phyloP scores from a whole-genome alignment of 2,888 invertebrate genomes.

The Ellobium chinense region DNA sequence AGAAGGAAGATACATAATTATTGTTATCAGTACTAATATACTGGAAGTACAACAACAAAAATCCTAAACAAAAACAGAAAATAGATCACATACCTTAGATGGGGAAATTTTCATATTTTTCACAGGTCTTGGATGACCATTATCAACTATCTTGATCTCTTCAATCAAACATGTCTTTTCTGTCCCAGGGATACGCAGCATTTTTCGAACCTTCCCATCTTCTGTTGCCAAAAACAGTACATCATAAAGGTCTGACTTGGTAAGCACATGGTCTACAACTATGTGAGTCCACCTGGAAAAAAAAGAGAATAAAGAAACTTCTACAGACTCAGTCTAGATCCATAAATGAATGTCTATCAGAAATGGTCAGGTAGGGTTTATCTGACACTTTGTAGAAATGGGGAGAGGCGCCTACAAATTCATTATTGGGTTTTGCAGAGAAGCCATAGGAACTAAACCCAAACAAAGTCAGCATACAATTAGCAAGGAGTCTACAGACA shows the following conservation, averaged over 20 bases:
- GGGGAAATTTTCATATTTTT: slow-evolving; percentile 88
- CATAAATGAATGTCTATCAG: too few relatives aligned
- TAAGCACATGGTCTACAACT: slow-evolving; percentile 89
- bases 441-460: too few relatives aligned
- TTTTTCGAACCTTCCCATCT: slow-evolving; percentile 88
- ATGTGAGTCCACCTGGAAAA: slow-evolving; percentile 80
- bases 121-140: slow-evolving; percentile 82
- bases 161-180: slow-evolving; percentile 89
- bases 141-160: slow-evolving; percentile 85
- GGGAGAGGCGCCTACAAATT: too few relatives aligned
- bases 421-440: too few relatives aligned
- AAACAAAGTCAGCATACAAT: too few relatives aligned
- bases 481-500: too few relatives aligned
- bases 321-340: too few relatives aligned
- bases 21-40: too few relatives aligned
- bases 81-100: slow-evolving; percentile 57
- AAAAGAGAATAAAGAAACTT: too few relatives aligned
- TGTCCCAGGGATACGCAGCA: slow-evolving; percentile 86
- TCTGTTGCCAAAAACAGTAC: slow-evolving; percentile 90
- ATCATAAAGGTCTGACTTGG: slow-evolving; percentile 86
- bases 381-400: too few relatives aligned
- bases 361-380: too few relatives aligned
- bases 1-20: too few relatives aligned
- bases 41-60: neutral
- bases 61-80: neutral